Evolutionary conservation across 23 tunicate species (phyloP).

Genomic region (Diplosoma virens): DNA sequence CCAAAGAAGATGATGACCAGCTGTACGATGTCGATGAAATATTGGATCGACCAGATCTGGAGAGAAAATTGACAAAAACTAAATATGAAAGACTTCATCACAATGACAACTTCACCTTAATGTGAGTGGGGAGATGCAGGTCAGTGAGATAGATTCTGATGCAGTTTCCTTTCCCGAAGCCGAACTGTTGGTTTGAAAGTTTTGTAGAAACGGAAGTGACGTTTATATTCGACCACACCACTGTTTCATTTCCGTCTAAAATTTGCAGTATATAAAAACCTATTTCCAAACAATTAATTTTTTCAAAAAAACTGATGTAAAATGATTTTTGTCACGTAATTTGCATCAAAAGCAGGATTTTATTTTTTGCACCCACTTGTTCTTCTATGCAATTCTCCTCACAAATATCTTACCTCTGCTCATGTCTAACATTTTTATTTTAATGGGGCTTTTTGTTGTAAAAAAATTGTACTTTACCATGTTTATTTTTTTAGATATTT

Average conservation of each 20-base stretch:
- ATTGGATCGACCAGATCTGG: constrained; percentile 3
- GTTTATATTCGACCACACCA: background rate
- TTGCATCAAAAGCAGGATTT: too few species aligned
- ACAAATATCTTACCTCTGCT: too few species aligned
- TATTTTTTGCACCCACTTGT: too few species aligned
- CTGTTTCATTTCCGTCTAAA: background rate
- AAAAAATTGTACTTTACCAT: too few species aligned
- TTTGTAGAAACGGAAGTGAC: background rate
- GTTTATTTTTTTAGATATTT: too few species aligned
- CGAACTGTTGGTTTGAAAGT: background rate
- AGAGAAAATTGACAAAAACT: background rate
- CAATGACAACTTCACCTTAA: background rate
- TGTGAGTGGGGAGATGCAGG: background rate
- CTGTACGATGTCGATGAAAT: background rate
- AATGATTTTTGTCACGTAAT: too few species aligned
- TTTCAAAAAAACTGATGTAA: too few species aligned
- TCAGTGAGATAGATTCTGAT: background rate
- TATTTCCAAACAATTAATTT: too few species aligned
- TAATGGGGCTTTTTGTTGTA: too few species aligned
- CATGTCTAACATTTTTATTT: too few species aligned
- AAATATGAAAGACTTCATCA: background rate
- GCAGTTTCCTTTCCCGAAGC: background rate
- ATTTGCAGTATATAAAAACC: too few species aligned
- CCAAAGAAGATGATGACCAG: background rate
- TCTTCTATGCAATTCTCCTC: too few species aligned